Percentiles rank a stretch among this genome's conserved stretches.
These are phyloP conservation scores for Achlya flavicornis DNA, from an alignment of 2,888 invertebrate genomes.

Conservation along the genomic window DNA sequence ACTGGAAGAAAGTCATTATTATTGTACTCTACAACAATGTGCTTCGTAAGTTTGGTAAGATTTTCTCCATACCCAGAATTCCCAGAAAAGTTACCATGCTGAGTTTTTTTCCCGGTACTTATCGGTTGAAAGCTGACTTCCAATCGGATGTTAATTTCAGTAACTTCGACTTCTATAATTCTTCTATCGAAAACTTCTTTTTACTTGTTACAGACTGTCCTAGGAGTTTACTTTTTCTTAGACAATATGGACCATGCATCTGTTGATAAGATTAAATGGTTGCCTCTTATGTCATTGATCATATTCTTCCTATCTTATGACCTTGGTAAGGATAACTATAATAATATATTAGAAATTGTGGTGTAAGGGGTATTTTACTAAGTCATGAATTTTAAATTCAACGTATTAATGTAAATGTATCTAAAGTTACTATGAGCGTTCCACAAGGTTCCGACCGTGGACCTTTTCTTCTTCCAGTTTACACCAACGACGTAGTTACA, in stretches of 20 bases:
- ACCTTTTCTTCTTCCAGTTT: too few species aligned
- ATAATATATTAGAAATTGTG: too few species aligned
- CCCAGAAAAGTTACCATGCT: not conserved
- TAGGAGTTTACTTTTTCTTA: slow-evolving; percentile 16
- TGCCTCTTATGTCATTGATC: slow-evolving; percentile 14
- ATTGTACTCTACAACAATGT: slow-evolving; percentile 47
- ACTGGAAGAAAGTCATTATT: slow-evolving; percentile 50
- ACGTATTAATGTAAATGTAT: too few species aligned
- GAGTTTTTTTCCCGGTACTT: too few species aligned
- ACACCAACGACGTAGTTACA: too few species aligned
- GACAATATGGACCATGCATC: slow-evolving; percentile 12
- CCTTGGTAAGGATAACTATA: slow-evolving; percentile 11
- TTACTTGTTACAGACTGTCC: slow-evolving; percentile 13
- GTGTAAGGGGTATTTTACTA: too few species aligned
- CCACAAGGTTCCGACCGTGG: too few species aligned
- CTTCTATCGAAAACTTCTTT: too few species aligned
- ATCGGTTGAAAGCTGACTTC: not conserved
- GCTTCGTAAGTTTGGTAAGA: slow-evolving; percentile 56
- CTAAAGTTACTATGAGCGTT: too few species aligned
- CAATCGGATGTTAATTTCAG: too few species aligned
- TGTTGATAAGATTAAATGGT: slow-evolving; percentile 9
- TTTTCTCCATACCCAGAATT: not conserved
- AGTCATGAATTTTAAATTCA: too few species aligned
- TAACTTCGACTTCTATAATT: too few species aligned
- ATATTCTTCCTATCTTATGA: slow-evolving; percentile 16